Evolutionary conservation across 2,113 vertebrate genomes (phyloP).

Genomic region (Hippopotamus amphibius): DNA sequence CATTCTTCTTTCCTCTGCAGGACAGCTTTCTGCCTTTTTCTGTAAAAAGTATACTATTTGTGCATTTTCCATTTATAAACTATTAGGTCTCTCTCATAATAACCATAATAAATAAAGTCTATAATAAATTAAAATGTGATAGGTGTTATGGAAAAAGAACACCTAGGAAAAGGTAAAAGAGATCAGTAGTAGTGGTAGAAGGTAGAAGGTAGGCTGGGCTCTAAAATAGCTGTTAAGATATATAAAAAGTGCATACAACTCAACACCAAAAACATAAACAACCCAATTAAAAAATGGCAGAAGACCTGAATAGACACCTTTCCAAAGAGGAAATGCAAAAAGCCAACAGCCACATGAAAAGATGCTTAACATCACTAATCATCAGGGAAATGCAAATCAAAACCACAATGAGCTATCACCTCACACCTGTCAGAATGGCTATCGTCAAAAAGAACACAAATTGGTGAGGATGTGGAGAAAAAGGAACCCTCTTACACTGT

Average conservation of each 20-base stretch:
- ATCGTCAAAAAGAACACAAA: neutral
- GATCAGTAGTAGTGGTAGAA: neutral
- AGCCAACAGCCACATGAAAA: neutral
- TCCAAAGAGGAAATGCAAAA: neutral
- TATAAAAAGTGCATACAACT: neutral
- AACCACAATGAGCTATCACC: neutral
- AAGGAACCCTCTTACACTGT: neutral
- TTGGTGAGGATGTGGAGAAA: neutral
- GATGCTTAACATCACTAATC: neutral
- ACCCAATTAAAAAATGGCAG: neutral
- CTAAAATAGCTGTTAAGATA: neutral
- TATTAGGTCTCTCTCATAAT: neutral
- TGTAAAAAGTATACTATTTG: neutral
- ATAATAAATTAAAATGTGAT: constrained; percentile 8
- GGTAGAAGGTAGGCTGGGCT: neutral
- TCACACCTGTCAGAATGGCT: neutral
- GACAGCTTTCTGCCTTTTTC: neutral
- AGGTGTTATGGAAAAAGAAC: neutral
- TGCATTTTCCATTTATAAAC: no score
- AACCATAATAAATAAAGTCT: neutral
- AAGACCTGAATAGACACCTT: neutral
- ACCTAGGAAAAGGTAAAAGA: neutral
- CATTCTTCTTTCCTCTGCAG: neutral
- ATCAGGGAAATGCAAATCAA: neutral
- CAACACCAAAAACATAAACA: neutral